These are phyloP conservation scores for Orchestia grillus DNA, from an alignment of 1,140 invertebrate genomes.

Conservation along the genomic window DNA sequence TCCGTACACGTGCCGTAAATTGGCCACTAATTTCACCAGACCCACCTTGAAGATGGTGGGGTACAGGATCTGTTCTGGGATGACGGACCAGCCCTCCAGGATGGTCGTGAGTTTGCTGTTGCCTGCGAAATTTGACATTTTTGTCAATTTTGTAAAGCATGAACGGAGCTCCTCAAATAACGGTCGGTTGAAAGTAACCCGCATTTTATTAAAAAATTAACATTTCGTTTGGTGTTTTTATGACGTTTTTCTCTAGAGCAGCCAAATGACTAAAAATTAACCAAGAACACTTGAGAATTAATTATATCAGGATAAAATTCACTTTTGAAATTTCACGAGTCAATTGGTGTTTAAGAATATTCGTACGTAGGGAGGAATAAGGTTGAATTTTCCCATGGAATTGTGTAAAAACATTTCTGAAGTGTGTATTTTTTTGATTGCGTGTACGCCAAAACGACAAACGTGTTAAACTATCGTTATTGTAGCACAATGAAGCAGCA, in stretches of 20 bases:
- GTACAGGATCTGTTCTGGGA: not conserved
- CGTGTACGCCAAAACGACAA: too few species aligned
- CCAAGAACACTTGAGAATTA: not conserved
- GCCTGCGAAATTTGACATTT: not conserved
- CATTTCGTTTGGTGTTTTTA: not conserved
- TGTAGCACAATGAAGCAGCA: too few species aligned
- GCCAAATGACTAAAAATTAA: not conserved
- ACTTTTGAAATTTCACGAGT: not conserved
- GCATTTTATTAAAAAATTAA: not conserved
- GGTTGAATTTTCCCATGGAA: too few species aligned
- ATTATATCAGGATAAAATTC: not conserved
- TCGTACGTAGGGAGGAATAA: too few species aligned
- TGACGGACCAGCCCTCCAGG: not conserved
- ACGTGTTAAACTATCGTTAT: too few species aligned
- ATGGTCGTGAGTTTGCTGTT: constrained; percentile 28
- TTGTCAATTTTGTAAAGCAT: not conserved
- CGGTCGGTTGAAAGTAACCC: not conserved
- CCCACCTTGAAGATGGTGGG: constrained; percentile 41
- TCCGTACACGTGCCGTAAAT: too few species aligned
- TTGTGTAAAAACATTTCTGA: too few species aligned
- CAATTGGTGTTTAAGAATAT: not conserved
- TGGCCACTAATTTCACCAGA: too few species aligned
- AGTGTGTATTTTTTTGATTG: too few species aligned
- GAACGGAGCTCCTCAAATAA: not conserved
- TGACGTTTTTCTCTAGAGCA: not conserved